These are phyloP conservation scores for Elanus axillaris DNA, from an alignment of 2,113 vertebrate genomes.

Conservation along the genomic window DNA sequence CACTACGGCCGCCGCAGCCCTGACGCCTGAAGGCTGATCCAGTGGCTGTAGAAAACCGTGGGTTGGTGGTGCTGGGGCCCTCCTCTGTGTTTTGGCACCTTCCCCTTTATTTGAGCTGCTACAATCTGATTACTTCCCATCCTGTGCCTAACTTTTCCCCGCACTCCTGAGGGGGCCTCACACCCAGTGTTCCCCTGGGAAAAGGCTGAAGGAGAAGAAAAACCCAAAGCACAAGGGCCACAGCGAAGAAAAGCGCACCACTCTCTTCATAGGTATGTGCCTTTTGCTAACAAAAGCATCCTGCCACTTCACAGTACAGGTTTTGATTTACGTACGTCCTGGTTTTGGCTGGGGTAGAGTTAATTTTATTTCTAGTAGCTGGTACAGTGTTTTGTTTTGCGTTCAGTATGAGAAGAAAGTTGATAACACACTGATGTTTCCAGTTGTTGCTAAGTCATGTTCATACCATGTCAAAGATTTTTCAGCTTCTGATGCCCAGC, in stretches of 20 bases:
- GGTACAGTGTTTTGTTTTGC: too few species aligned
- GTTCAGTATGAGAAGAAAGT: too few species aligned
- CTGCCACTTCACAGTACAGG: not conserved
- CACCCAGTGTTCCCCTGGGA: not conserved
- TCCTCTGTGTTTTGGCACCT: not conserved
- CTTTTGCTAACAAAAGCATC: not conserved
- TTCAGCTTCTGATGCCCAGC: too few species aligned
- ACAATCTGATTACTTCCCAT: not conserved
- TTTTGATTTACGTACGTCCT: not conserved
- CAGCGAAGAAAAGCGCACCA: not conserved
- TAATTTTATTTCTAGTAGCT: too few species aligned
- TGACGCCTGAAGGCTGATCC: rapidly evolving
- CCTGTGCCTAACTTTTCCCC: not conserved
- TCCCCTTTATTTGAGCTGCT: not conserved
- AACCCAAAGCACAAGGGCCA: not conserved
- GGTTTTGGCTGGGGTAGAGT: too few species aligned
- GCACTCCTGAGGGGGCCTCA: not conserved
- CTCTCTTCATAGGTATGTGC: not conserved
- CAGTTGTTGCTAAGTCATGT: too few species aligned
- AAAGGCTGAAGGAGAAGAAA: not conserved
- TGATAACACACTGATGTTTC: too few species aligned
- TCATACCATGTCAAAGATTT: too few species aligned
- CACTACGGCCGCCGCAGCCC: not conserved
- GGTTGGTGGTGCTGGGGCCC: not conserved
- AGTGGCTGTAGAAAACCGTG: not conserved